Evolutionary conservation across 2,888 invertebrate species (phyloP).

Genomic region (Dendrolimus houi): DNA sequence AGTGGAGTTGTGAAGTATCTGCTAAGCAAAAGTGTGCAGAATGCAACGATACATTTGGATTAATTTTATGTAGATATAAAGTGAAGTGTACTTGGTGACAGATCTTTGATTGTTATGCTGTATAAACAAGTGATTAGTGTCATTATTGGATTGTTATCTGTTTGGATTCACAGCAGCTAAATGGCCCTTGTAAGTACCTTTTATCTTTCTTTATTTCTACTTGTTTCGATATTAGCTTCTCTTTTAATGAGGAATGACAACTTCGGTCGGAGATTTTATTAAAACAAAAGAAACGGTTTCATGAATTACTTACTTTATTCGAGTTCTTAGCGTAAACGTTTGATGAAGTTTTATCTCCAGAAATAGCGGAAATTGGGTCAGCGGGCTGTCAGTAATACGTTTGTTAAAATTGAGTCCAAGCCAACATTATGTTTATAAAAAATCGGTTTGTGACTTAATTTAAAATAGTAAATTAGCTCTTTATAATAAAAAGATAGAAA

Average conservation of each 20-base stretch:
- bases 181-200: slow-evolving; percentile 58
- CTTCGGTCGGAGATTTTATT: no score
- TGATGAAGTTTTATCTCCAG: slow-evolving; percentile 11
- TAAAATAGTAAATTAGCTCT: background rate
- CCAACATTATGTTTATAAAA: slow-evolving; percentile 6
- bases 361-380: slow-evolving; percentile 20
- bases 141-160: slow-evolving; percentile 55
- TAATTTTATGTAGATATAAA: slow-evolving; percentile 33
- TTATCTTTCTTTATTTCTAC: slow-evolving; percentile 9
- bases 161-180: slow-evolving; percentile 50
- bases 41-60: slow-evolving; percentile 36
- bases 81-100: slow-evolving; percentile 40
- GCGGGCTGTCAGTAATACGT: slow-evolving; percentile 14
- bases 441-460: background rate
- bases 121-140: slow-evolving; percentile 56
- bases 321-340: background rate
- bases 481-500: background rate
- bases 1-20: slow-evolving; percentile 38
- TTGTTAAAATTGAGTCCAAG: slow-evolving; percentile 19
- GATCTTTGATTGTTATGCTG: slow-evolving; percentile 42
- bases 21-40: slow-evolving; percentile 18
- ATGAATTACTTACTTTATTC: background rate
- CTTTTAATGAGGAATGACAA: no score
- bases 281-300: background rate
- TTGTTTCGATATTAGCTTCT: no score